Conservation (phyloP, 30 jellyfish, hydroid and myxozoan species). For the Cassiopea andromeda region DNA sequence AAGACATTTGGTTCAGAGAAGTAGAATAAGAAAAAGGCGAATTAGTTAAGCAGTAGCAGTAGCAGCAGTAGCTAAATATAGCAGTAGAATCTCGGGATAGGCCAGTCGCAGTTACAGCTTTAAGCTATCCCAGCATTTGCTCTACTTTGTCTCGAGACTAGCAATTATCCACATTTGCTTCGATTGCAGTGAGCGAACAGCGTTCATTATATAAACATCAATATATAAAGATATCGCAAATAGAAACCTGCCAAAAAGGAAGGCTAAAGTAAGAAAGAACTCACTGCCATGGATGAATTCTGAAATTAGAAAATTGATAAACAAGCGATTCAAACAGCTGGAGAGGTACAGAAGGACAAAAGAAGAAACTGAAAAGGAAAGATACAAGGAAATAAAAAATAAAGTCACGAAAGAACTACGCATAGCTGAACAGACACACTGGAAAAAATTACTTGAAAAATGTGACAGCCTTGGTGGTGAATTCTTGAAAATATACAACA, state of each 20-base stretch:
- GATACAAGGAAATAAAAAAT: slow-evolving; percentile 28
- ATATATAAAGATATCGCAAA: slow-evolving; percentile 30
- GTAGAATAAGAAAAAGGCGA: neutral
- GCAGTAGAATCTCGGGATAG: neutral
- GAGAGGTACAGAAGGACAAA: slow-evolving; percentile 47
- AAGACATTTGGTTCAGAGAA: slow-evolving; percentile 16
- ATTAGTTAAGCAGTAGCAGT: neutral
- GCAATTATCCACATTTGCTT: slow-evolving; percentile 22
- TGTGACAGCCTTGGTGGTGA: slow-evolving; percentile 44
- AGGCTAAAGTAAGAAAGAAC: slow-evolving; percentile 38
- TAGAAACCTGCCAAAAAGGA: slow-evolving; percentile 41
- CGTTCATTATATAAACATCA: no score
- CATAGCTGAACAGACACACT: slow-evolving; percentile 53
- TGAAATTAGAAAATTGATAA: slow-evolving; percentile 46
- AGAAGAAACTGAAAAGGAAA: slow-evolving; percentile 45
- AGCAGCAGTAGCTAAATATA: neutral
- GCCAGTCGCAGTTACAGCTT: slow-evolving; percentile 1
- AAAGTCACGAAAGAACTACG: slow-evolving; percentile 50
- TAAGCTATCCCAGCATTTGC: slow-evolving; percentile 11
- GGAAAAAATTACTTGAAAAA: slow-evolving; percentile 22
- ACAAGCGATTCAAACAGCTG: slow-evolving; percentile 45
- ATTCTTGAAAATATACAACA: slow-evolving; percentile 39
- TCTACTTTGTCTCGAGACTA: neutral
- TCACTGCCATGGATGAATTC: slow-evolving; percentile 50
- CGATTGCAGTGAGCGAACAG: slow-evolving; percentile 5